Percentiles rank a stretch among this genome's conserved stretches.
Evolutionary conservation across 37 sponge, comb jelly and placozoan species (phyloP).

Genomic region (Chondrosia reniformis): DNA sequence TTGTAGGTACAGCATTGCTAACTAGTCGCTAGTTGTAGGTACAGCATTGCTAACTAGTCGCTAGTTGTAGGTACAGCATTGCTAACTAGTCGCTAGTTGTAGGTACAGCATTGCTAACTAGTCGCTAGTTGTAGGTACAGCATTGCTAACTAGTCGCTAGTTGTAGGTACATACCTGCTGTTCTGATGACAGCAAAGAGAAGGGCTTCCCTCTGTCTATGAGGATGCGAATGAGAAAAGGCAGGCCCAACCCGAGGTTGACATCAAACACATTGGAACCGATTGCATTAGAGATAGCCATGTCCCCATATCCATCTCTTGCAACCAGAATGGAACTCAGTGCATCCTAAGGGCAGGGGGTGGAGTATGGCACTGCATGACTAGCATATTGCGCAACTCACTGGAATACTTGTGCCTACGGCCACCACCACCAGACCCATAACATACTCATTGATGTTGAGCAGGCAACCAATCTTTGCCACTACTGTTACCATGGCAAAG

Average conservation of each 20-base stretch:
- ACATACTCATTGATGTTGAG: conserved; percentile 58
- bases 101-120: no score
- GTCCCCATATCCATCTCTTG: conserved; percentile 87
- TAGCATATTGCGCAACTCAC: conserved; percentile 25
- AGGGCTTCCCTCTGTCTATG: conserved; percentile 49
- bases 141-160: no score
- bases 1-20: no score
- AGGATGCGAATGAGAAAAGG: conserved; percentile 68
- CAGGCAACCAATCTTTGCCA: conserved; percentile 69
- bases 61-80: no score
- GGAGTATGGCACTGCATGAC: neutral
- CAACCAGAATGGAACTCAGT: conserved; percentile 81
- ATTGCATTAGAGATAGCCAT: conserved; percentile 93
- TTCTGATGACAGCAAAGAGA: conserved; percentile 31
- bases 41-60: no score
- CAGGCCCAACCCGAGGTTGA: conserved; percentile 75
- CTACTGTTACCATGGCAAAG: conserved; percentile 68
- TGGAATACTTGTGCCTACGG: conserved; percentile 84
- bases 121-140: no score
- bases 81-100: no score
- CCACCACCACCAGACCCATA: conserved; percentile 85
- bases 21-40: no score
- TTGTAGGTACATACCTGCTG: conserved; percentile 19
- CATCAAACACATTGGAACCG: conserved; percentile 89
- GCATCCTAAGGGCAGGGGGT: conserved; percentile 39